phyloP scores from a whole-genome alignment of 2,113 vertebrate genomes.

The Rhea americana region DNA sequence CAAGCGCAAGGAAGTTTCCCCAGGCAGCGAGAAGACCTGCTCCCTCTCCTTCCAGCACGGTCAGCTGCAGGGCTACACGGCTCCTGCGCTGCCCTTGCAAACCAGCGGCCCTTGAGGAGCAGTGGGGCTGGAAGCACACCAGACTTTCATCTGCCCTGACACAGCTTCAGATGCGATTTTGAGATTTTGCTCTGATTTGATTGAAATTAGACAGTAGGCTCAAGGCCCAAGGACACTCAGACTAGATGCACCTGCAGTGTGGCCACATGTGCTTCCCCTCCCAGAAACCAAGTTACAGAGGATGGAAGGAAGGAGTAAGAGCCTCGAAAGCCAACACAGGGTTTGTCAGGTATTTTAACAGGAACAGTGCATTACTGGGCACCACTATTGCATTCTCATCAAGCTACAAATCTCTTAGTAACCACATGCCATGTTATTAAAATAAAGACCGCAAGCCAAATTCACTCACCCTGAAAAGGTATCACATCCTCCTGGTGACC shows the following conservation, averaged over 20 bases:
- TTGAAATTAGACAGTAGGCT: background rate
- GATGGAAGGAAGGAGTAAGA: background rate
- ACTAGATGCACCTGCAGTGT: background rate
- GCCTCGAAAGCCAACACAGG: background rate
- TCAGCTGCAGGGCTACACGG: background rate
- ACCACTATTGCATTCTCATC: background rate
- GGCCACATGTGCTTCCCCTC: background rate
- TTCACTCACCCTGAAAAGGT: background rate
- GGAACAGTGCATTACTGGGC: background rate
- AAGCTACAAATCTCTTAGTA: background rate
- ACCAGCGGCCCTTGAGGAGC: background rate
- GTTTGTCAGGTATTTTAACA: background rate
- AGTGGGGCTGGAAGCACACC: accelerated
- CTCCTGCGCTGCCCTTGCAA: background rate
- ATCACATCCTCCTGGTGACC: background rate
- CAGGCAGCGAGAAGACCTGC: background rate
- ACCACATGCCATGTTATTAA: background rate
- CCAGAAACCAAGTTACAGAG: background rate
- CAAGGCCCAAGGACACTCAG: background rate
- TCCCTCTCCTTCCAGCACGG: background rate
- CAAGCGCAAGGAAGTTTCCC: background rate
- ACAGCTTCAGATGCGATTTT: background rate
- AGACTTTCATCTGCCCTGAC: background rate
- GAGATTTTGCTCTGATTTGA: background rate
- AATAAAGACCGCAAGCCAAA: background rate